phyloP scores from a whole-genome alignment of 35 echinoderm and acorn worm species.

The Stichopus chloronotus region DNA sequence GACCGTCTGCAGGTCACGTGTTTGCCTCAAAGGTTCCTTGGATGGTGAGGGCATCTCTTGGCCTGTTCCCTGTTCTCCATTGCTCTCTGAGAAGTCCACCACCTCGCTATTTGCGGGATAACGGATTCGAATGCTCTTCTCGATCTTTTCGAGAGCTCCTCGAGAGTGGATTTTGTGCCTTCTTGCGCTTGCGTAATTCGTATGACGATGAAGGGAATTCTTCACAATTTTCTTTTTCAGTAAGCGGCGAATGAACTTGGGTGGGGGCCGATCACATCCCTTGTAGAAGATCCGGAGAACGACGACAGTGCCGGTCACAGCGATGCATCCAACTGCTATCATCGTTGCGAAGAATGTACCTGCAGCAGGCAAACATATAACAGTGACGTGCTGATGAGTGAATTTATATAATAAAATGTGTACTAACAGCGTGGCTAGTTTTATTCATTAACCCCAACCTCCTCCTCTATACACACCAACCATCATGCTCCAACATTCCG shows the following conservation, averaged over 20 bases:
- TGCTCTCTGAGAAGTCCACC: neutral
- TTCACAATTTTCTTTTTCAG: slow-evolving; percentile 21
- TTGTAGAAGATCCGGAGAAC: slow-evolving; percentile 56
- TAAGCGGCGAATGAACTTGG: neutral
- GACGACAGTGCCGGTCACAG: slow-evolving; percentile 44
- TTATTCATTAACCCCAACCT: no score
- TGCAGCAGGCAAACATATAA: neutral
- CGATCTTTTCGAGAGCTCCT: neutral
- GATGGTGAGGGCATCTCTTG: slow-evolving; percentile 7
- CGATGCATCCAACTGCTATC: slow-evolving; percentile 46
- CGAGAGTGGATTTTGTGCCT: slow-evolving; percentile 38
- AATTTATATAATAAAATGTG: neutral
- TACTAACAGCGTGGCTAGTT: no score
- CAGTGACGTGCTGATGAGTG: neutral
- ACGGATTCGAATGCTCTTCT: neutral
- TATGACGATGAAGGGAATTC: slow-evolving; percentile 19
- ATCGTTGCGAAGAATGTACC: slow-evolving; percentile 53
- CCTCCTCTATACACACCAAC: no score
- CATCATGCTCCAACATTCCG: no score
- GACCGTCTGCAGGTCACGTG: slow-evolving; percentile 36
- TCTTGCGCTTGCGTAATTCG: slow-evolving; percentile 16
- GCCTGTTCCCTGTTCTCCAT: neutral
- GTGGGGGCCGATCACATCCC: slow-evolving; percentile 26
- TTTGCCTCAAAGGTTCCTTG: neutral
- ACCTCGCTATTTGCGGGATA: neutral